Conservation (phyloP, 2,113 vertebrate genomes). For the Excalfactoria chinensis region DNA sequence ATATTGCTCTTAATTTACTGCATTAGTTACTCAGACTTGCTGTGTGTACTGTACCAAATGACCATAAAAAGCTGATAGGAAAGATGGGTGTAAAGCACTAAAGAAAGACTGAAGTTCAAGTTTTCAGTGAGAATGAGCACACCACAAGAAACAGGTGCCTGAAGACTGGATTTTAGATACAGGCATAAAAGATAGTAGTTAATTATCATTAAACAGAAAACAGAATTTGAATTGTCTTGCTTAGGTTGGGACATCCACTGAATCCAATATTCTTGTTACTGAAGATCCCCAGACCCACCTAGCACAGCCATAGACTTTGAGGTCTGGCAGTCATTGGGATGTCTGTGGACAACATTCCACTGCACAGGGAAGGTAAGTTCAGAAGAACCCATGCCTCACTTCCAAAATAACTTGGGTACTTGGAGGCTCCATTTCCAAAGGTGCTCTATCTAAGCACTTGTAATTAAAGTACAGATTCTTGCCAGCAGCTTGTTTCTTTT, state of each 20-base stretch:
- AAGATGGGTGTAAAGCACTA: background rate
- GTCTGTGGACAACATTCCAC: background rate
- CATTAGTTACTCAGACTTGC: background rate
- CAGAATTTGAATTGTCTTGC: background rate
- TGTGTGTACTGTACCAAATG: background rate
- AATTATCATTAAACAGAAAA: background rate
- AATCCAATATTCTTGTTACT: accelerated
- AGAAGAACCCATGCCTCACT: background rate
- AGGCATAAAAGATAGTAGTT: background rate
- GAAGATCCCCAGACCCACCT: background rate
- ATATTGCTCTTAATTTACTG: background rate
- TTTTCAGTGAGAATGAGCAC: background rate
- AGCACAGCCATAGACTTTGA: background rate
- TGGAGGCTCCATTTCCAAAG: background rate
- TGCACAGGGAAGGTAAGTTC: background rate
- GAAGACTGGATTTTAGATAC: background rate
- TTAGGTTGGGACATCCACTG: accelerated
- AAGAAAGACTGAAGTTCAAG: background rate
- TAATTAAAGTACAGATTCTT: background rate
- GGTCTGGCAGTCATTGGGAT: background rate
- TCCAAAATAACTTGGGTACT: background rate
- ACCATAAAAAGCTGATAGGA: background rate
- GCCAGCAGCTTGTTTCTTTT: background rate
- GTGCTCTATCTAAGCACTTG: background rate
- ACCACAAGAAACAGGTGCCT: background rate